Conservation (phyloP, 2,888 invertebrate species). For the Aproaerema taeniolella region DNA sequence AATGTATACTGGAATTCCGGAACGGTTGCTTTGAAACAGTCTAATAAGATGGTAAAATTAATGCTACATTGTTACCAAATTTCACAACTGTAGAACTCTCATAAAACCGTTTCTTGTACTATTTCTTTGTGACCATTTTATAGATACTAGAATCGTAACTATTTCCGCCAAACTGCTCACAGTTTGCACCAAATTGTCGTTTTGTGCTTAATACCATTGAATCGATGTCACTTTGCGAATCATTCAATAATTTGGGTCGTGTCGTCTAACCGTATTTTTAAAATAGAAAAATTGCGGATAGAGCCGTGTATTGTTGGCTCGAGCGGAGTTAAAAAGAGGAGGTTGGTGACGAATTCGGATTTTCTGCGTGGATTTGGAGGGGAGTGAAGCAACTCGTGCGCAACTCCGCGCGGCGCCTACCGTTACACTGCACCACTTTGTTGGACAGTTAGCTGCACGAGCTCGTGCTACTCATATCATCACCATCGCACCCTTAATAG, state of each 20-base stretch:
- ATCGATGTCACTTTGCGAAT: conserved; percentile 7
- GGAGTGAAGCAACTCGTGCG: conserved; percentile 43
- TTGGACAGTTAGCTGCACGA: conserved; percentile 45
- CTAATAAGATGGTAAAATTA: too few relatives aligned
- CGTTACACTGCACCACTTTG: conserved; percentile 61
- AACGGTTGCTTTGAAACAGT: too few relatives aligned
- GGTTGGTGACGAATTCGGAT: conserved; percentile 44
- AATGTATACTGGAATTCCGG: too few relatives aligned
- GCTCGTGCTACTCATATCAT: conserved; percentile 14
- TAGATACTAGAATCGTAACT: too few relatives aligned
- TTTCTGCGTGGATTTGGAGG: conserved; percentile 41
- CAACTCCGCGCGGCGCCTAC: conserved; percentile 45
- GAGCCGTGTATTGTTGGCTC: conserved; percentile 15
- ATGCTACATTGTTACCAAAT: too few relatives aligned
- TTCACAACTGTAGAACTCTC: too few relatives aligned
- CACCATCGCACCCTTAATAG: conserved; percentile 11
- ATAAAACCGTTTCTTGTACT: too few relatives aligned
- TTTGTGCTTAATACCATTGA: background rate
- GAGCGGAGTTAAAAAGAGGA: conserved; percentile 32
- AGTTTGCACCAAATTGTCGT: too few relatives aligned
- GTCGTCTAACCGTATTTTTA: conserved; percentile 30
- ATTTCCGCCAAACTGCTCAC: too few relatives aligned
- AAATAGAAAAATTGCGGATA: conserved; percentile 26
- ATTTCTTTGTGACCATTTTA: too few relatives aligned
- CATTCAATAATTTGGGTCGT: conserved; percentile 18